Percentiles rank a stretch among this genome's conserved stretches.
Conservation (phyloP, 1,140 invertebrate species). For the Lepidurus apus region DNA sequence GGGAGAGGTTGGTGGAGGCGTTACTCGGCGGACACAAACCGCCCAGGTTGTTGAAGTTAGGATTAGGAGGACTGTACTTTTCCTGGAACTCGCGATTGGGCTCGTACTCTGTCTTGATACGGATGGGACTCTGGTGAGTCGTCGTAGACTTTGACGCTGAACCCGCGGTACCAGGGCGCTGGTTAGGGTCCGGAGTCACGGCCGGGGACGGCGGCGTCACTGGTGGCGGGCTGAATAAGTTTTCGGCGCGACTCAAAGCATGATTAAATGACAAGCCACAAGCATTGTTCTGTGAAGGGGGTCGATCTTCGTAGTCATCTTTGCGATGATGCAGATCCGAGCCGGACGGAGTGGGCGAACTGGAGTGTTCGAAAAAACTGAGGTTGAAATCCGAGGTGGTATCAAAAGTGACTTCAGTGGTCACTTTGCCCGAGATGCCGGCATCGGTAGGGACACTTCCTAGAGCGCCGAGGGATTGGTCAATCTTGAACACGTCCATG, state of each 20-base stretch:
- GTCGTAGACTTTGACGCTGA: slow-evolving; percentile 32
- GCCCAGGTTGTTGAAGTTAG: neutral
- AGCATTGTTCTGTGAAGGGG: slow-evolving; percentile 32
- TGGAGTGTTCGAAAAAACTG: slow-evolving; percentile 63
- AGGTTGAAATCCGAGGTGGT: slow-evolving; percentile 69
- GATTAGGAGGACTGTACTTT: neutral
- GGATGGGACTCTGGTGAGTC: slow-evolving; percentile 24
- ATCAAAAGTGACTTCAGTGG: slow-evolving; percentile 64
- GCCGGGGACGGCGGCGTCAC: slow-evolving; percentile 48
- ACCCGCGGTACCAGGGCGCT: slow-evolving; percentile 27
- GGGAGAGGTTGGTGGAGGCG: neutral
- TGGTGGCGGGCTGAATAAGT: slow-evolving; percentile 41
- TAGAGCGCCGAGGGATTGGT: slow-evolving; percentile 38
- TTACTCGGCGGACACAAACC: neutral
- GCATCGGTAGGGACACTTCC: slow-evolving; percentile 43
- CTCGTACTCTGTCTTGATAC: slow-evolving; percentile 35
- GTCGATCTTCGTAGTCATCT: slow-evolving; percentile 57
- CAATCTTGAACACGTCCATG: slow-evolving; percentile 41
- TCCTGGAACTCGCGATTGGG: slow-evolving; percentile 32
- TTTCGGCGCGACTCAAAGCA: slow-evolving; percentile 34
- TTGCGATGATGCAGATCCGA: slow-evolving; percentile 45
- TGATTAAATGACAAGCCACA: slow-evolving; percentile 35
- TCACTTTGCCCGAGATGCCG: slow-evolving; percentile 46
- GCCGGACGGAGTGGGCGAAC: slow-evolving; percentile 35
- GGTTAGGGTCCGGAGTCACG: slow-evolving; percentile 33